These are phyloP conservation scores for Trogon surrucura DNA, from an alignment of 2,113 vertebrate species.

Conservation along the genomic window DNA sequence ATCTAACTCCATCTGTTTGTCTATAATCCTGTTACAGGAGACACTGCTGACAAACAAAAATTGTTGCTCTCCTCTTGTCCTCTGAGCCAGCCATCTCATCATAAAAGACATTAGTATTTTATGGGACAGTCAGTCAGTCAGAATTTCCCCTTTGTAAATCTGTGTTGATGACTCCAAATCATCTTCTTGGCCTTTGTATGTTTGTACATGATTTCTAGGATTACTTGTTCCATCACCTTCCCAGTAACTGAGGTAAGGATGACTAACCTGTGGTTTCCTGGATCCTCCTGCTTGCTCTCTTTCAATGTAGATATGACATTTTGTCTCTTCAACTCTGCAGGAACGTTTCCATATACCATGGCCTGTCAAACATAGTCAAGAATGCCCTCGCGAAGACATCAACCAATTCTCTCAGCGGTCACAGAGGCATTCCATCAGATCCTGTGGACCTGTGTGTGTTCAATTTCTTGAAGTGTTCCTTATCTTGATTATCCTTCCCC, in stretches of 20 bases:
- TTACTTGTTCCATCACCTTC: not conserved
- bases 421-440: not conserved
- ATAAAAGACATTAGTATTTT: not conserved
- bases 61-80: not conserved
- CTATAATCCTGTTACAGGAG: not conserved
- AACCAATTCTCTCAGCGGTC: not conserved
- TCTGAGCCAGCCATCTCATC: not conserved
- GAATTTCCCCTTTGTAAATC: not conserved
- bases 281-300: not conserved
- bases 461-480: not conserved
- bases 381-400: not conserved
- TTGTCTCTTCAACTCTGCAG: not conserved
- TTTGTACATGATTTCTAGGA: not conserved
- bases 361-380: not conserved
- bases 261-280: accelerated
- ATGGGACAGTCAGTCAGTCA: not conserved
- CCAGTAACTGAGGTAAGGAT: not conserved
- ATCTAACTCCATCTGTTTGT: not conserved
- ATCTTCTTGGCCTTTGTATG: not conserved
- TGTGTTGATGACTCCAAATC: not conserved
- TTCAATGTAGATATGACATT: not conserved
- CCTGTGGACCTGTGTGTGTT: not conserved
- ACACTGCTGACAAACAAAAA: not conserved
- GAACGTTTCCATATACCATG: not conserved
- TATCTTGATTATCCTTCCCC: not conserved